These are phyloP conservation scores for Cosmopolites sordidus DNA, from an alignment of 2,888 invertebrate species.

Conservation along the genomic window DNA sequence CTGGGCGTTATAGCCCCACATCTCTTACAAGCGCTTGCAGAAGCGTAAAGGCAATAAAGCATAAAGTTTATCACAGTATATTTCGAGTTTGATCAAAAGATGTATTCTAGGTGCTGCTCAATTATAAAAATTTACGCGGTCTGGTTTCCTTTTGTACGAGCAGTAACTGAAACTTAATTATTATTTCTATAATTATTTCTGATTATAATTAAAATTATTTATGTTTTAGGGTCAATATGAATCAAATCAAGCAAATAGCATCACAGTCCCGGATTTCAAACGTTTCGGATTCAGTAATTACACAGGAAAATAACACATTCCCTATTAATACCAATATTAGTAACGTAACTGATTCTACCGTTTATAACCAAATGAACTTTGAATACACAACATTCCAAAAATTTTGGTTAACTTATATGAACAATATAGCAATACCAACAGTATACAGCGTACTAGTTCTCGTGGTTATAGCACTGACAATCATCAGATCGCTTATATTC, in stretches of 20 bases:
- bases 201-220: neutral
- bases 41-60: too few relatives aligned
- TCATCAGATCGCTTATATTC: slow-evolving; percentile 52
- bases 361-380: neutral
- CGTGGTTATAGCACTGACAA: slow-evolving; percentile 45
- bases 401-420: slow-evolving; percentile 23
- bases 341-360: neutral
- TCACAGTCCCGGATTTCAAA: neutral
- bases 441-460: slow-evolving; percentile 35
- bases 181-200: too few relatives aligned
- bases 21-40: too few relatives aligned
- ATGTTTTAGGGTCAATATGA: slow-evolving; percentile 37
- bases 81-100: too few relatives aligned
- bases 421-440: slow-evolving; percentile 41
- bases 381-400: slow-evolving; percentile 5
- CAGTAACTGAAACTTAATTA: too few relatives aligned
- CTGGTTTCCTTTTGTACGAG: too few relatives aligned
- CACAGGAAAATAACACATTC: neutral
- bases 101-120: too few relatives aligned
- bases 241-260: slow-evolving; percentile 20
- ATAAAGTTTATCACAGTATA: too few relatives aligned
- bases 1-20: too few relatives aligned
- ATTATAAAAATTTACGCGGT: too few relatives aligned
- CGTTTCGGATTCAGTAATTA: neutral
- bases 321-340: neutral